Evolutionary conservation across 2,113 vertebrate genomes (phyloP).

Genomic region (Athene cunicularia): DNA sequence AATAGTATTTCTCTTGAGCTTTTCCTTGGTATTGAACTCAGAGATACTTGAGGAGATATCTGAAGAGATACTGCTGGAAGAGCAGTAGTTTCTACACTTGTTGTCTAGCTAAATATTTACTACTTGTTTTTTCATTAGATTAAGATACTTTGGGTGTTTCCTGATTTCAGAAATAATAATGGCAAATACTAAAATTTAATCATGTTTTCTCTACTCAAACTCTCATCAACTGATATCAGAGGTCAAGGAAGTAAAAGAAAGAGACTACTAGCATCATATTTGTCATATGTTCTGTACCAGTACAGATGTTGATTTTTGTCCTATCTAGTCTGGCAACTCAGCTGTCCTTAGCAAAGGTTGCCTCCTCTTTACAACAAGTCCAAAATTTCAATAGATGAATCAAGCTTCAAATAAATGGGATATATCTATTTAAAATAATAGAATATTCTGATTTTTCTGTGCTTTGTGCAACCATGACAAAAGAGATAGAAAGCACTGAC

Average conservation of each 20-base stretch:
- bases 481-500: neutral
- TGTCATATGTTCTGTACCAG: neutral
- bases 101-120: neutral
- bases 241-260: neutral
- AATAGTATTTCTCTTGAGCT: neutral
- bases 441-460: neutral
- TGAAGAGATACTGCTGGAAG: neutral
- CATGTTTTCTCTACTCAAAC: neutral
- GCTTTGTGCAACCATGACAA: neutral
- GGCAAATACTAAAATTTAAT: neutral
- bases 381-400: neutral
- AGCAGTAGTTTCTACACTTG: neutral
- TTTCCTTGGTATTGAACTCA: neutral
- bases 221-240: neutral
- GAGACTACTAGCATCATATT: neutral
- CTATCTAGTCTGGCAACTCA: neutral
- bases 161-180: neutral
- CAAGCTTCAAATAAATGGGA: neutral
- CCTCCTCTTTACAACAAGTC: neutral
- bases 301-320: neutral
- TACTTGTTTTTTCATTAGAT: neutral
- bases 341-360: neutral
- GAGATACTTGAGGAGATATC: neutral
- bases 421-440: neutral
- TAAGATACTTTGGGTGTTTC: neutral